Evolutionary conservation across 2,888 invertebrate genomes (phyloP), one percentile per base, ranked within the genome.

Genomic region (Pachycephus smyrnensis): DNA sequence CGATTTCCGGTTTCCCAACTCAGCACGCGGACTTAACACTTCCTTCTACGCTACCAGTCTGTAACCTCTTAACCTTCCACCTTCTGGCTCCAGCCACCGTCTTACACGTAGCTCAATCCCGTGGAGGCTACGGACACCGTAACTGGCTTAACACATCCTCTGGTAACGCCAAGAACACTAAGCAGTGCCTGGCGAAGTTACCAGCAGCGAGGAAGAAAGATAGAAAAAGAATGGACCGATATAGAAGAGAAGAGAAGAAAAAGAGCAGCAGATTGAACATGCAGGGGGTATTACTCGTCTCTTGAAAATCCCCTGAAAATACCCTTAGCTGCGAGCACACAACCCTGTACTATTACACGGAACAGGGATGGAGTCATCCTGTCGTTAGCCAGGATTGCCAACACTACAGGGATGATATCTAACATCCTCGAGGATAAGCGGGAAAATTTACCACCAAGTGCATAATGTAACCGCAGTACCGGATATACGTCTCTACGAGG

Each of bases 61-160:
- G 40, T 55, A 40, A 36, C 68, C 77, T 69, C 55, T 32, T 69
- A 36, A 69, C 75, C 73, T 35, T 77, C 77, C 68, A 77, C 68
- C 76, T 81, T 77, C 68, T 76, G 77, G 37, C 79, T 85, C 77
- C 79, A 75, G 79, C 82, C 80, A 83, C 79, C 82, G 82, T 77
- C 77, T 77, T 76, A 79, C 78, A 79, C 79, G 81, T 31, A 78
- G 76, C 73, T 68, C 78, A 75, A 78, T 77, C 80, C 78, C 76
- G 75, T 75, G 76, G 78, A 79, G 78, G 77, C 77, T 77, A 74
- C 77, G 82, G 82, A 84, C 83, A 82, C 85, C 83, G 82, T 82
- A 83, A 85, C 85, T 82, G 81, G 84, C 82, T 84, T 86, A 84
- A 85, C 84, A 85, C 82, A 85, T 84, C 77, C 75, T 80, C 86